These are phyloP conservation scores for Hippoglossus stenolepis DNA, from an alignment of 2,113 vertebrate species.

Conservation along the genomic window DNA sequence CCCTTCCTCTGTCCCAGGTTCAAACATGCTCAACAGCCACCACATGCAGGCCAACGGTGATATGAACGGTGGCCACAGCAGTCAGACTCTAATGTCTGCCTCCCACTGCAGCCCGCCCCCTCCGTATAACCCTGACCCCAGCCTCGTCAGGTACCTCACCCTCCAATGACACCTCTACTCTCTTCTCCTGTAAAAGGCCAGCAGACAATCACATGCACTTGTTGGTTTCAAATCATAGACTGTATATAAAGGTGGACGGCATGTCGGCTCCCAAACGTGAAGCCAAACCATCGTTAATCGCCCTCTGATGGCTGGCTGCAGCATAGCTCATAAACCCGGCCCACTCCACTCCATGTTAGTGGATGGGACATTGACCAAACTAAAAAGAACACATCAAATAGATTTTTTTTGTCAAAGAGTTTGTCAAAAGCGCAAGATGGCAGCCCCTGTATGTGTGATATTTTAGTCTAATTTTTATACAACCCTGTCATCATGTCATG, in stretches of 20 bases:
- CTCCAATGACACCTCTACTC: slow-evolving; percentile 83
- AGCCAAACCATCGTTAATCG: background rate
- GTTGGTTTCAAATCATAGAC: background rate
- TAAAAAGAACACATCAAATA: too few species aligned
- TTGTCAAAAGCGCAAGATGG: background rate
- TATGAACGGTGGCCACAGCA: slow-evolving; percentile 89
- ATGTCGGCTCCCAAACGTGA: background rate
- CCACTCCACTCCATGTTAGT: background rate
- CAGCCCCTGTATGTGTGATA: too few species aligned
- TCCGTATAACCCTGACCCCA: slow-evolving; percentile 95
- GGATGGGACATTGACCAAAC: background rate
- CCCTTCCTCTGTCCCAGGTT: slow-evolving; percentile 76
- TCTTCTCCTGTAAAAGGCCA: slow-evolving; percentile 49
- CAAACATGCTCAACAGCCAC: slow-evolving; percentile 90
- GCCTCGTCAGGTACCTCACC: slow-evolving; percentile 94
- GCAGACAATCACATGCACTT: slow-evolving; percentile 57
- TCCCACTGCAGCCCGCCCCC: slow-evolving; percentile 96
- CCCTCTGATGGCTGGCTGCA: background rate
- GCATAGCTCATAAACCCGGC: background rate
- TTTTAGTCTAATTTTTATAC: too few species aligned
- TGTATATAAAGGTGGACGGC: background rate
- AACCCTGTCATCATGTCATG: background rate
- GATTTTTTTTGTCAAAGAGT: too few species aligned
- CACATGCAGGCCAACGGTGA: slow-evolving; percentile 91
- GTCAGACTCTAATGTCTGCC: slow-evolving; percentile 92